A percentile compares a stretch with the other conserved stretches of the same genome.
These are phyloP conservation scores for Oligia latruncula DNA, from an alignment of 2,888 invertebrate species.

Conservation along the genomic window DNA sequence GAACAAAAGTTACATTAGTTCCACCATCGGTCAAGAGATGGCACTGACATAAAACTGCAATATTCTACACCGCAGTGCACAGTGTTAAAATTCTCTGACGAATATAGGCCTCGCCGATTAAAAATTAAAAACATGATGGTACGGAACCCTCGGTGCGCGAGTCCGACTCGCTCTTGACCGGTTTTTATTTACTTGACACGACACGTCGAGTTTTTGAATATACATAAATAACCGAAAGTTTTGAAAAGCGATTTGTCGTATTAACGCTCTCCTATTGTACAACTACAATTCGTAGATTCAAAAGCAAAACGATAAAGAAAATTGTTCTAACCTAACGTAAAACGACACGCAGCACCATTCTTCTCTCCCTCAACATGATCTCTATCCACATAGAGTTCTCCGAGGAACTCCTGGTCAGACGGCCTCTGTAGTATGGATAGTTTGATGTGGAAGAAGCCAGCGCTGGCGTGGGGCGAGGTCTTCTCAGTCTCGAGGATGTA, in stretches of 20 bases:
- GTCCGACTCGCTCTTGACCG: no score
- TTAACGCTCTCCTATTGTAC: neutral
- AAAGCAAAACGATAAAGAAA: neutral
- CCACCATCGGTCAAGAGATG: no score
- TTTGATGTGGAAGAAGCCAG: slow-evolving; percentile 95
- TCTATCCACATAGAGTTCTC: slow-evolving; percentile 96
- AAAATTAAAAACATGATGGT: no score
- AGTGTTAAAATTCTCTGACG: no score
- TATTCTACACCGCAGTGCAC: no score
- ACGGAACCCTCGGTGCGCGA: no score
- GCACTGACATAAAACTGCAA: no score
- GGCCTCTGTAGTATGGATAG: slow-evolving; percentile 96
- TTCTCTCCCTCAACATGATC: slow-evolving; percentile 94
- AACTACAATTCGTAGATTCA: neutral
- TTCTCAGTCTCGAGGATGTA: slow-evolving; percentile 96
- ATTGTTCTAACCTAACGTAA: slow-evolving; percentile 88
- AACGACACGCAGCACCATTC: slow-evolving; percentile 96
- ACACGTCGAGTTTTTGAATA: no score
- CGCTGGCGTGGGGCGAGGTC: slow-evolving; percentile 90
- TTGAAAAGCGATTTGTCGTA: neutral
- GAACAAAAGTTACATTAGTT: no score
- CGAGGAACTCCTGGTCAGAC: slow-evolving; percentile 96
- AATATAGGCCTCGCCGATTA: no score
- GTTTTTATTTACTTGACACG: neutral
- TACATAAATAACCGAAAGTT: neutral